Base-by-base conservation (phyloP, 2,888 invertebrate genomes). In the Caradrina kadenii region DNA sequence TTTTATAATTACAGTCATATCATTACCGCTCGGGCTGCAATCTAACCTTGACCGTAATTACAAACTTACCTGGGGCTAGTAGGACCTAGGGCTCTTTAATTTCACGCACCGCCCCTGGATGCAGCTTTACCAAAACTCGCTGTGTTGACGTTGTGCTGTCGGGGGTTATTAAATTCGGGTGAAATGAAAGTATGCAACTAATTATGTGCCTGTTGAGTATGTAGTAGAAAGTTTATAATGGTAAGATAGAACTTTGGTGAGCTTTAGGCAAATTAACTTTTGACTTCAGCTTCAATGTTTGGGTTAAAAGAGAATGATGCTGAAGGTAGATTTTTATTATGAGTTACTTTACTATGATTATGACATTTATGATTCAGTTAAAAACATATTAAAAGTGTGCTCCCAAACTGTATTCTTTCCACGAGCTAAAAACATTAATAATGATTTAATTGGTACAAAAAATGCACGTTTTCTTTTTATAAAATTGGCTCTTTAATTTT, bases 91-190 rank as follows among this genome's bases (percentile, higher is more conserved):
- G n/a, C n/a, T n/a, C 26, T 4, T 3, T 4, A 26, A 26, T 4
- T 26, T 26, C 26, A 26, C 26, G 4, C 2, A 3, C 26, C 26
- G 26, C 26, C 26, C 26, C 26, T 26, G 26, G 26, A 0, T 39
- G 2, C 13, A 39, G 65, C 77, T 69, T 75, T 80, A 76, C 63
- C 63, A 70, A 84, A 83, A 72, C 79, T 72, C 52, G 52, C 31
- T 55, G 58, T 74, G 79, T 73, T 70, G 77, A 66, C 66, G 66
- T 79, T 74, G 45, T 50, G 61, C 63, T 60, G 69, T 53, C 10
- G 31, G 59, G n/a, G 39, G 50, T 42, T 59, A 67, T 82, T 73
- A 59, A 39, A 68, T 82, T 80, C n/a, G 6, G 53, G n/a, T 49
- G 21, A 67, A 58, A 70, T 72, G 35, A 56, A 70, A 73, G 66